These are phyloP conservation scores for Numenius phaeopus DNA, from an alignment of 2,797 vertebrate species.

Conservation along the genomic window DNA sequence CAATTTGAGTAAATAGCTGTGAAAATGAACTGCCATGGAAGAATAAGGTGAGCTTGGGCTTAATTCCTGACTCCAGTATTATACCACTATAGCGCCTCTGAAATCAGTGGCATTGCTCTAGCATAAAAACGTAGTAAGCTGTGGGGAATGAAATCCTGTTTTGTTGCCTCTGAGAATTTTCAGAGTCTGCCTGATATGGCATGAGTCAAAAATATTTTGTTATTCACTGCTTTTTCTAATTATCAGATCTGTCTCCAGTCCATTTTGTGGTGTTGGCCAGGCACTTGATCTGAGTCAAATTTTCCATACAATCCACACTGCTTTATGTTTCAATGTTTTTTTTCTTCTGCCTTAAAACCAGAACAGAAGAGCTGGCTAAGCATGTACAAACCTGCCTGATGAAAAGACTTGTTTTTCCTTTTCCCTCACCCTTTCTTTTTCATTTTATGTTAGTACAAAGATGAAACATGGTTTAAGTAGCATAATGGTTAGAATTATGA, in stretches of 20 bases:
- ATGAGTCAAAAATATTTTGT: slow-evolving; percentile 80
- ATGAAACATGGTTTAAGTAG: slow-evolving; percentile 11
- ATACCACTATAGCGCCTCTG: background rate
- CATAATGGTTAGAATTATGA: background rate
- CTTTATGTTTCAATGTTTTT: slow-evolving; percentile 58
- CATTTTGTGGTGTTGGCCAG: slow-evolving; percentile 82
- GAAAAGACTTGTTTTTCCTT: slow-evolving; percentile 55
- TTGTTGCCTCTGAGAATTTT: slow-evolving; percentile 45
- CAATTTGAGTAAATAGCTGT: background rate
- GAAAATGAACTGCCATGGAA: background rate
- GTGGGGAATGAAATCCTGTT: slow-evolving; percentile 15
- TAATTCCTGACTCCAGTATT: background rate
- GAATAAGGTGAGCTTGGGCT: background rate
- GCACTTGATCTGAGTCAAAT: slow-evolving; percentile 73
- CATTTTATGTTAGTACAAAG: background rate
- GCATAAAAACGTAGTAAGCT: background rate
- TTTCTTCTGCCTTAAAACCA: slow-evolving; percentile 59
- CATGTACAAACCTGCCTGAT: slow-evolving; percentile 75
- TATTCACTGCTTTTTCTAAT: slow-evolving; percentile 80
- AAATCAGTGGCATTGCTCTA: background rate
- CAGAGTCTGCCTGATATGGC: slow-evolving; percentile 75
- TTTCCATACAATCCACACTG: slow-evolving; percentile 78
- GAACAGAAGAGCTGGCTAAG: slow-evolving; percentile 58
- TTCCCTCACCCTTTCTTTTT: slow-evolving; percentile 15
- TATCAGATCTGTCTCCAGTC: slow-evolving; percentile 82